phyloP scores from a whole-genome alignment of 2,888 invertebrate species.

The Criorhina ranunculi region DNA sequence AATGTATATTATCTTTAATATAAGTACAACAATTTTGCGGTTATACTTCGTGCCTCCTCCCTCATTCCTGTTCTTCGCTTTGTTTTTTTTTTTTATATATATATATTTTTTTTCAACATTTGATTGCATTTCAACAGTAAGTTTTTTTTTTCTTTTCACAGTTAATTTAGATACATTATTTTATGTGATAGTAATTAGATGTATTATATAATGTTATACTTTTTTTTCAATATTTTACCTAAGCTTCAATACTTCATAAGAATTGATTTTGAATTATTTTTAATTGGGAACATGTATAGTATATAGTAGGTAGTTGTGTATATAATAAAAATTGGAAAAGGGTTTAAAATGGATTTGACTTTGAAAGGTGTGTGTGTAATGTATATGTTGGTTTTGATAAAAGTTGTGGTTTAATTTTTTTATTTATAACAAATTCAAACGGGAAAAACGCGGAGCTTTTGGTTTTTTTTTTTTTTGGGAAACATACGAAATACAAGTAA shows the following conservation, averaged over 20 bases:
- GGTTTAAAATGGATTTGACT: slow-evolving; percentile 57
- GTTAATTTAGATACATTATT: slow-evolving; percentile 70
- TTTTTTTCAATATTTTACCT: slow-evolving; percentile 53
- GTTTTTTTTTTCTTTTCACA: slow-evolving; percentile 52
- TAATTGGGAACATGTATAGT: slow-evolving; percentile 63
- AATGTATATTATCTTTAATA: slow-evolving; percentile 53
- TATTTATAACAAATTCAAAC: slow-evolving; percentile 72
- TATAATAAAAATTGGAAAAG: slow-evolving; percentile 63
- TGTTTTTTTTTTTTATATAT: slow-evolving; percentile 27
- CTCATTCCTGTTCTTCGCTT: slow-evolving; percentile 24
- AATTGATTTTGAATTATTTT: slow-evolving; percentile 50
- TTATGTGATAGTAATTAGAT: slow-evolving; percentile 54
- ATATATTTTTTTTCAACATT: slow-evolving; percentile 55
- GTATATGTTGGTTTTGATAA: slow-evolving; percentile 54
- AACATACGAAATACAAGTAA: slow-evolving; percentile 74
- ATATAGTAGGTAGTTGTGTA: slow-evolving; percentile 2
- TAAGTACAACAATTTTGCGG: slow-evolving; percentile 70
- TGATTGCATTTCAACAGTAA: slow-evolving; percentile 73
- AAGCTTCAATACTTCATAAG: slow-evolving; percentile 75
- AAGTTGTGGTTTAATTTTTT: slow-evolving; percentile 46
- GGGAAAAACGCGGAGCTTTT: slow-evolving; percentile 60
- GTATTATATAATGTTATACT: slow-evolving; percentile 56
- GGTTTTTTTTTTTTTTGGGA: slow-evolving; percentile 46
- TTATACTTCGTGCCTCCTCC: slow-evolving; percentile 62
- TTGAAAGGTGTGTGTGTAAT: slow-evolving; percentile 37